Base-by-base conservation (phyloP, 2,113 vertebrate genomes). In the Pardalotus punctatus region DNA sequence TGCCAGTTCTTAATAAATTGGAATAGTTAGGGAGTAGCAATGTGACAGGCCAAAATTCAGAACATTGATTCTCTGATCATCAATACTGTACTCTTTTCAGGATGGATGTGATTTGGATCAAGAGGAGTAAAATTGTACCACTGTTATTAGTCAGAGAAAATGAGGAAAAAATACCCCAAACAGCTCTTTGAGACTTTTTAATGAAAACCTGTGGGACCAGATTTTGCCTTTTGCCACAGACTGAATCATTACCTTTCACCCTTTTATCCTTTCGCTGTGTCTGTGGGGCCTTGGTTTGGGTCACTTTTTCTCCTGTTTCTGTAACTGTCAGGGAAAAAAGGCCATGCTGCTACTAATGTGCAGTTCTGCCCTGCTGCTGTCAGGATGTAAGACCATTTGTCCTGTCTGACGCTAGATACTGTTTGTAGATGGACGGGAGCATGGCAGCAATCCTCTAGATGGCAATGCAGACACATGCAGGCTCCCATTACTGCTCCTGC, bases 371-470 rank as follows among this genome's bases (percentile, higher is more conserved):
- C 14, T 81, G 18, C 13, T 86, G 42, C 50, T 83, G 9, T 47
- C 14, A 14, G 31, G 53, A 18, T 22, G 5, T 21, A 47, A 33
- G 22, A 24, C 23, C 5, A 2, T 45, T 67, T 81, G 58, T 57
- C 16, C 6, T n/a, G 43, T 60, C 24, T 5, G 47, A 36, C 22
- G 27, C 21, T 43, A 16, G 23, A 15, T 53, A 1, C 10, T 22
- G 28, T 54, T 54, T 31, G 36, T 69, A 12, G 28, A 18, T 54
- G 45, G 36, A 13, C 33, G 66, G 84, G 69, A 82, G 40, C 29
- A 42, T 86, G 66, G 50, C 57, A 77, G 74, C 43, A 70, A 4
- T 83, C 96, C 96, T 94, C 95, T 97, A 97, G 96, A 33, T 94
- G 96, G 96, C 96, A 94, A 56, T 97, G 92, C 6, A 0, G 82